Evolutionary conservation across 2,888 invertebrate species (phyloP).

Genomic region (Iselma pallidipennis): DNA sequence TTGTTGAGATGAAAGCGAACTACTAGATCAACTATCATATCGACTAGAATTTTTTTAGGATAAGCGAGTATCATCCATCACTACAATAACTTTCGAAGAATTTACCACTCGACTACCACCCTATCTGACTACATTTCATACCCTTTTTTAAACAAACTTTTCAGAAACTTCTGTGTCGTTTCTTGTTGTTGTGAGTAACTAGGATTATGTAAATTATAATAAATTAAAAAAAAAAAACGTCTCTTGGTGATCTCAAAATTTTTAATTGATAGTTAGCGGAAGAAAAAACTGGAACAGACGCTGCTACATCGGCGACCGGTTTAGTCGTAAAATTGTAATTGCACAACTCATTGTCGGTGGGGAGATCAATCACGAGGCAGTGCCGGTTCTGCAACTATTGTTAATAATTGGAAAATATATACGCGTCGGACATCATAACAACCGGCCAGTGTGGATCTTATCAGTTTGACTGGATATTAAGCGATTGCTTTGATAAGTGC

Average conservation of each 20-base stretch:
- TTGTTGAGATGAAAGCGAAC: not conserved
- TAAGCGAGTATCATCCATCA: not conserved
- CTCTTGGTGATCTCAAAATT: not conserved
- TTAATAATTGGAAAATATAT: constrained; percentile 1
- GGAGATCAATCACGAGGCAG: not conserved
- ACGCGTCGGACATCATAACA: not conserved
- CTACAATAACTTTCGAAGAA: not conserved
- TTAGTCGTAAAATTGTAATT: constrained; percentile 9
- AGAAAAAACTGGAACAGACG: not conserved
- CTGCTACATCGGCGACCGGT: not conserved
- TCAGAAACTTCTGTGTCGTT: not conserved
- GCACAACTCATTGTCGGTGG: constrained; percentile 7
- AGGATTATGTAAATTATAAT: not conserved
- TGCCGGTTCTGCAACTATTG: constrained; percentile 3
- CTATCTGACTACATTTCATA: too few species aligned
- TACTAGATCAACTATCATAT: not conserved
- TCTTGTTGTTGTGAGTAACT: not conserved
- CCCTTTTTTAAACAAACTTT: not conserved
- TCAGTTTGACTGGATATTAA: not conserved
- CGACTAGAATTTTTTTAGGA: not conserved
- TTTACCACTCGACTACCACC: not conserved
- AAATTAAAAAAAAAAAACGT: not conserved
- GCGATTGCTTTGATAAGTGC: not conserved
- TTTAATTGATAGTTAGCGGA: not conserved
- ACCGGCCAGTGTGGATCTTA: not conserved